phyloP scores from a whole-genome alignment of 2,113 vertebrate genomes.

The Cyanoramphus novaezelandiae region DNA sequence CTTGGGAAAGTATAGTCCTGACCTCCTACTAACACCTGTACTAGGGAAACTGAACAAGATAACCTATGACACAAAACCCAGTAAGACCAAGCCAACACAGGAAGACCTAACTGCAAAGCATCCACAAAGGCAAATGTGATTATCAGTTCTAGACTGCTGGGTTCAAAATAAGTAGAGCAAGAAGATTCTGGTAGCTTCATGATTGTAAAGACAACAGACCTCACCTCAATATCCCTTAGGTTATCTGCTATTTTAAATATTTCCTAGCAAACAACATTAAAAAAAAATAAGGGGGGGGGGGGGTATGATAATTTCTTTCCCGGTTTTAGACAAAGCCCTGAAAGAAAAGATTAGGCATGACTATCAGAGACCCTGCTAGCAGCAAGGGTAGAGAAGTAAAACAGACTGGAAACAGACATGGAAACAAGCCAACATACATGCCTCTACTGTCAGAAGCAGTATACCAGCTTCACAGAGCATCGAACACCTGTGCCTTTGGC shows the following conservation, averaged over 20 bases:
- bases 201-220: background rate
- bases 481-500: background rate
- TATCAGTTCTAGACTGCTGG: background rate
- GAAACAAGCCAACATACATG: background rate
- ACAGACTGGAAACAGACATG: fast-evolving
- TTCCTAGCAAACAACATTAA: background rate
- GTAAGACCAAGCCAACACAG: background rate
- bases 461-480: background rate
- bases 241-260: background rate
- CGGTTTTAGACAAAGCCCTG: background rate
- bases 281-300: background rate
- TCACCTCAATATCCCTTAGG: background rate
- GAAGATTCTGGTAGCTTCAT: background rate
- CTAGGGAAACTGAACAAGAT: background rate
- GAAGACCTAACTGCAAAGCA: background rate
- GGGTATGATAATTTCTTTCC: background rate
- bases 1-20: background rate
- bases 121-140: background rate
- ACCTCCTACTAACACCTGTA: background rate
- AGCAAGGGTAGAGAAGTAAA: background rate
- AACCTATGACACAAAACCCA: background rate
- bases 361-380: background rate
- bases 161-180: background rate
- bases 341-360: background rate
- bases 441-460: background rate